A percentile compares a stretch with the other conserved stretches of the same genome.
These are phyloP conservation scores for Melanostoma scalare DNA, from an alignment of 2,888 invertebrate species.

Conservation along the genomic window DNA sequence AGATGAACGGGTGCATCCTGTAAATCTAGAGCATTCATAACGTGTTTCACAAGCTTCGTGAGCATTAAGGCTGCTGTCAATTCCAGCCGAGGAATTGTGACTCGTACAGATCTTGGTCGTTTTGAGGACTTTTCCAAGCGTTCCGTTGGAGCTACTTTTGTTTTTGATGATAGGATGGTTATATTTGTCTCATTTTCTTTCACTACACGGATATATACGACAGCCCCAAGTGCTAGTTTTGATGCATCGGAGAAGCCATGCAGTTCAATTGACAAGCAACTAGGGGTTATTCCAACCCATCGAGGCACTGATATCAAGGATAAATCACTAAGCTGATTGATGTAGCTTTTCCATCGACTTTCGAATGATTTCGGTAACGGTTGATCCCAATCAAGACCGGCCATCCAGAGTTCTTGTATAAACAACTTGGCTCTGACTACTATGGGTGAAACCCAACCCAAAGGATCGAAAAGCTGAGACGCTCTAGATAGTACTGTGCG, in stretches of 20 bases:
- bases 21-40: not conserved
- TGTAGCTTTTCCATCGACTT: conserved; percentile 18
- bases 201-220: no score
- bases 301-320: conserved; percentile 25
- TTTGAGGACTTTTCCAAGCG: conserved; percentile 4
- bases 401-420: conserved; percentile 35
- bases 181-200: not conserved
- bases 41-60: not conserved
- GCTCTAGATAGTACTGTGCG: conserved; percentile 18
- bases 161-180: conserved; percentile 33
- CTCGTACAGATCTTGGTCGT: conserved; percentile 14
- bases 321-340: conserved; percentile 29
- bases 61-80: conserved; percentile 19
- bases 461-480: conserved; percentile 35
- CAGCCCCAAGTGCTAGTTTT: conserved; percentile 20
- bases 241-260: conserved; percentile 43
- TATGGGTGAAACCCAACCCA: conserved; percentile 45
- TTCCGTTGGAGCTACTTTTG: conserved; percentile 18
- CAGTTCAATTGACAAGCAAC: not conserved
- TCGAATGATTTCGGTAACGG: conserved; percentile 14
- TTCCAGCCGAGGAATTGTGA: conserved; percentile 23
- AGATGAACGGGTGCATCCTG: conserved; percentile 4
- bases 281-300: conserved; percentile 40
- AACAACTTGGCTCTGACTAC: conserved; percentile 23
- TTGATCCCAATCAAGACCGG: conserved; percentile 34